Conservation (phyloP, 2,888 invertebrate species). For the Drosophila nr. perissopoda region DNA sequence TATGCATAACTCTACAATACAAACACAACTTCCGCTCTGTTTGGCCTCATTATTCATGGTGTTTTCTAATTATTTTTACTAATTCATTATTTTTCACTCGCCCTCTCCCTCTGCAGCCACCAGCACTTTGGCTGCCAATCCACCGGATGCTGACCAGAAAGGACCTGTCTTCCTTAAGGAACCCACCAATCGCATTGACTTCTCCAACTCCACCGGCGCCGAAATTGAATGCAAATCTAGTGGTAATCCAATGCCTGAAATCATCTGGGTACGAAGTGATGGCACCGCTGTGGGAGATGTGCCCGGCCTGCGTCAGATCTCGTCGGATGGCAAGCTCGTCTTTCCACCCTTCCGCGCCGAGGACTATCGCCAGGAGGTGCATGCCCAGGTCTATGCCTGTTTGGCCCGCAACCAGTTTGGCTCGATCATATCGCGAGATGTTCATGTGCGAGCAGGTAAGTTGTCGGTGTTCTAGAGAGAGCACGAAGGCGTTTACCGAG, state of each 20-base stretch:
- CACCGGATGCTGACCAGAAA: slow-evolving; percentile 90
- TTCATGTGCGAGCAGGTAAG: slow-evolving; percentile 97
- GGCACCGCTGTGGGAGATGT: slow-evolving; percentile 96
- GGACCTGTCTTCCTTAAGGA: slow-evolving; percentile 97
- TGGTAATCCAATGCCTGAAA: slow-evolving; percentile 95
- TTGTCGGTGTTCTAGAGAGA: slow-evolving; percentile 78
- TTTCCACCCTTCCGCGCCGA: slow-evolving; percentile 97
- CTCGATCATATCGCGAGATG: slow-evolving; percentile 95
- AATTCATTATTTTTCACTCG: slow-evolving; percentile 7
- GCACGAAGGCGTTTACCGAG: slow-evolving; percentile 29
- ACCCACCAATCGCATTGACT: slow-evolving; percentile 95
- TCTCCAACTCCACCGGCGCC: slow-evolving; percentile 97
- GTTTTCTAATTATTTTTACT: slow-evolving; percentile 45
- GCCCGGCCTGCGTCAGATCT: slow-evolving; percentile 93
- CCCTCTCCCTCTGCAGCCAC: slow-evolving; percentile 39
- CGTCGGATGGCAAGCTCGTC: slow-evolving; percentile 96
- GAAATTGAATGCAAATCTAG: slow-evolving; percentile 96
- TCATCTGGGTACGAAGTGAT: slow-evolving; percentile 96
- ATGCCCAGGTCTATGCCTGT: slow-evolving; percentile 97
- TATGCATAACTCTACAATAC: slow-evolving; percentile 5
- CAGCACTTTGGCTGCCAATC: slow-evolving; percentile 78
- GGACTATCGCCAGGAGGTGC: slow-evolving; percentile 96
- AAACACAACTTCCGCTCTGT: slow-evolving; percentile 55
- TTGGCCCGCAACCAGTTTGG: slow-evolving; percentile 95
- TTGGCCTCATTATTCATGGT: slow-evolving; percentile 47